These are phyloP conservation scores for Tragelaphus buxtoni DNA, from an alignment of 2,113 vertebrate species.

Conservation along the genomic window DNA sequence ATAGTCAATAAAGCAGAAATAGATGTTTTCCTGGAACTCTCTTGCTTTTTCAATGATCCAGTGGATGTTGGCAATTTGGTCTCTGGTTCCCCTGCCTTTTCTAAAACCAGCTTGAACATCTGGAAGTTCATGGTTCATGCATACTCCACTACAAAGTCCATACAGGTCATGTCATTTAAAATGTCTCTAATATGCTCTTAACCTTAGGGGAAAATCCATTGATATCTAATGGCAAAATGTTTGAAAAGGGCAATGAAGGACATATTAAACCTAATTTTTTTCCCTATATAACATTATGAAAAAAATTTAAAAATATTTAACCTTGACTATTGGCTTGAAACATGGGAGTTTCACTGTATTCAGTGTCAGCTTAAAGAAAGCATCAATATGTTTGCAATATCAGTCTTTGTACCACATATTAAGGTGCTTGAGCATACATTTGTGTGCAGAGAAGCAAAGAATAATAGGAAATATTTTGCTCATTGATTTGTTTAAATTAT, in stretches of 20 bases:
- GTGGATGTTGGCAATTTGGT: no score
- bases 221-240: neutral
- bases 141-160: neutral
- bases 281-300: neutral
- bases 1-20: no score
- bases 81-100: no score
- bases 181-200: neutral
- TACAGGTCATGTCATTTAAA: neutral
- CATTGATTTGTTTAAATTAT: neutral
- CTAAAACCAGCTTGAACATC: no score
- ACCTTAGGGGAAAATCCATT: neutral
- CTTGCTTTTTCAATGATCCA: no score
- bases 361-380: neutral
- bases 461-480: neutral
- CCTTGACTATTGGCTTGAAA: neutral
- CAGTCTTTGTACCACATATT: neutral
- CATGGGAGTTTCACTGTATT: neutral
- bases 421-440: neutral
- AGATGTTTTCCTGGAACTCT: no score
- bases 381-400: neutral
- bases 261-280: neutral
- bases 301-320: neutral
- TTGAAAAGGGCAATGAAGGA: neutral
- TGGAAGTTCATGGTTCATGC: no score
- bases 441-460: neutral